These are phyloP conservation scores for Athetis lepigone DNA, from an alignment of 2,888 invertebrate species.

Conservation along the genomic window DNA sequence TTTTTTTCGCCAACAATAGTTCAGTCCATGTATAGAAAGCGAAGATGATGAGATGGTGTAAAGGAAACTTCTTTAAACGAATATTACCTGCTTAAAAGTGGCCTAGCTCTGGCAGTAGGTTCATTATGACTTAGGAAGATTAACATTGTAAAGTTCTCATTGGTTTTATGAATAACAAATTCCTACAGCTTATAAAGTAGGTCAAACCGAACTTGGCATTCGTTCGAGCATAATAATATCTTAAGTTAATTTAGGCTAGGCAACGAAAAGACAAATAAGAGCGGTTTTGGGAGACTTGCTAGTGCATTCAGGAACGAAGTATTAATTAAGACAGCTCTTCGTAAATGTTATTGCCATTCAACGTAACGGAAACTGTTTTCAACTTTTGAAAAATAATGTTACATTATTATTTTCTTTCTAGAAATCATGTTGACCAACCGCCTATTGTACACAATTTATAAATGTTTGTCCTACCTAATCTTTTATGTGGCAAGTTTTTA, in stretches of 20 bases:
- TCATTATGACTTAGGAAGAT: too few species aligned
- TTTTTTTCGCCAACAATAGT: too few species aligned
- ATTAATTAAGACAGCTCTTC: background rate
- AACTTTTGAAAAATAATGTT: too few species aligned
- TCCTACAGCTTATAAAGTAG: slow-evolving; percentile 41
- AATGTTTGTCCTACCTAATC: background rate
- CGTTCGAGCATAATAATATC: slow-evolving; percentile 38
- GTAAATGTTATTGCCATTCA: too few species aligned
- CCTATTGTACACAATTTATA: background rate
- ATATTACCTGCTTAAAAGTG: too few species aligned
- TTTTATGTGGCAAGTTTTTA: background rate
- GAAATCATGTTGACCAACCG: background rate
- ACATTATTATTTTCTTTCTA: background rate
- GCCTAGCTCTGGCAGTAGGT: too few species aligned
- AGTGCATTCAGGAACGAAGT: slow-evolving; percentile 8
- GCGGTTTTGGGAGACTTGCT: slow-evolving; percentile 20
- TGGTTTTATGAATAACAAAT: slow-evolving; percentile 52
- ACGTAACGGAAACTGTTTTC: too few species aligned
- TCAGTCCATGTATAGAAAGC: too few species aligned
- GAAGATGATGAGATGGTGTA: too few species aligned
- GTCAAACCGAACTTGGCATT: slow-evolving; percentile 48
- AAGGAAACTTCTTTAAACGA: too few species aligned
- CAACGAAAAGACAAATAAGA: slow-evolving; percentile 52
- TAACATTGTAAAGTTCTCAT: too few species aligned
- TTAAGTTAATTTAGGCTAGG: slow-evolving; percentile 53